Evolutionary conservation across 2,888 invertebrate species (phyloP), one percentile per base, ranked within the genome.

Genomic region (Myopa tessellatipennis): DNA sequence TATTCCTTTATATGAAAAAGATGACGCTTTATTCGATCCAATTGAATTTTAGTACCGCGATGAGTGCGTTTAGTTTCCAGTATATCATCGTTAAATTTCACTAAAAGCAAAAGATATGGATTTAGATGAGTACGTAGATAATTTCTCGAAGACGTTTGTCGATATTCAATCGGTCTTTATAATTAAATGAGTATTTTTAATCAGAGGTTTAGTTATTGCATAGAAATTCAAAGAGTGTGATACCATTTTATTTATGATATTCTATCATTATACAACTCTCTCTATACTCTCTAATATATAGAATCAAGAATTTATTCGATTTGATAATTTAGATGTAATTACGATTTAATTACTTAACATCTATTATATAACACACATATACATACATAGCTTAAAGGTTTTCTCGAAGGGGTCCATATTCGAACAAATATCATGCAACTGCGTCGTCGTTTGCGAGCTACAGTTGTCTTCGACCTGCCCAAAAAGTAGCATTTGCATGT

Each of bases 11-110:
- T 80, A 40, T 77, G 79, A 18, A 83, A 74, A 77, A 79, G 75
- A 74, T 79, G 77, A 40, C 79, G 79, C 65, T 79, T 82, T 45
- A 83, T 79, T 50, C 81, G 81, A 78, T 82, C 78, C n/a, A 80
- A 18, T 77, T 80, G 80, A 63, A 83, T 82, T 4, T 68, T 61
- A 67, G 76, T 79, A 4, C 83, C 82, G n/a, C 78, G 80, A 38
- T 79, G 76, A 36, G 83, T 83, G 4, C 68, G 79, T 76, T 80
- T 81, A 38, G 82, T 78, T 38, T 76, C 67, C 34, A 81, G 76
- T 38, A 79, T 79, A 65, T 80, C 71, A 36, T 79, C 77, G 72
- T 71, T 82, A 16, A 80, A 77, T 58, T 69, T 73, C n/a, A 79
- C 80, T 80, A 6, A 5, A 78, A 77, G 60, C 10, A 68, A 68